A percentile compares a stretch with the other conserved stretches of the same genome.
phyloP scores from a whole-genome alignment of 2,797 vertebrate genomes.

The Melanotaenia maccullochi region DNA sequence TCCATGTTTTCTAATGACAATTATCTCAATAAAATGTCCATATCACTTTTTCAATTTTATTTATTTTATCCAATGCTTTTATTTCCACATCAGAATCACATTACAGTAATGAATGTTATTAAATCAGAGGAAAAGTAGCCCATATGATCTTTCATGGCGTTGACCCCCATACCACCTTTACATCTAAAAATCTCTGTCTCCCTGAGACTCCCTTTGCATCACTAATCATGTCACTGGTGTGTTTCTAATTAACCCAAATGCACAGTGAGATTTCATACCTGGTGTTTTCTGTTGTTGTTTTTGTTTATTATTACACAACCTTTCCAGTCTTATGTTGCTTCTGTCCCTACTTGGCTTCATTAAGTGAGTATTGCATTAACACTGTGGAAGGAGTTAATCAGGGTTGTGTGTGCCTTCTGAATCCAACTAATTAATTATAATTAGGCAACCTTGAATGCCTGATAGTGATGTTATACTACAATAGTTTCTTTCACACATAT shows the following conservation, averaged over 20 bases:
- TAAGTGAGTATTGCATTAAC: constrained; percentile 52
- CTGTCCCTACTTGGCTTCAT: constrained; percentile 27
- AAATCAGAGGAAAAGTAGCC: not conserved
- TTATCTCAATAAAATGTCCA: no score
- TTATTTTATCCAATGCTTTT: not conserved
- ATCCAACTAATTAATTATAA: constrained; percentile 54
- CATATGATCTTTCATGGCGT: no score
- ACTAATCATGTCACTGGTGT: not conserved
- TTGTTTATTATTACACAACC: not conserved
- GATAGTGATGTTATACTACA: constrained; percentile 37
- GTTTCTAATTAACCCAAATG: not conserved
- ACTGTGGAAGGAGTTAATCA: constrained; percentile 57
- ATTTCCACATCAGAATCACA: not conserved
- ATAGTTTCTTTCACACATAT: not conserved
- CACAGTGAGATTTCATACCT: not conserved
- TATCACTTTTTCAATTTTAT: no score
- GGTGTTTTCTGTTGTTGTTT: not conserved
- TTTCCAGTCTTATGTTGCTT: not conserved
- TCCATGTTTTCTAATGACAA: no score
- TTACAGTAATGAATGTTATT: not conserved
- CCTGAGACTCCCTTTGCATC: not conserved
- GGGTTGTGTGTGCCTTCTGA: constrained; percentile 39
- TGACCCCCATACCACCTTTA: not conserved
- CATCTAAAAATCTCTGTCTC: not conserved
- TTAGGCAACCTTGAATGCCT: constrained; percentile 29